A percentile compares a stretch with the other conserved stretches of the same genome.
These are phyloP conservation scores for Tupaia tana DNA, from an alignment of 2,113 vertebrate species.

Conservation along the genomic window DNA sequence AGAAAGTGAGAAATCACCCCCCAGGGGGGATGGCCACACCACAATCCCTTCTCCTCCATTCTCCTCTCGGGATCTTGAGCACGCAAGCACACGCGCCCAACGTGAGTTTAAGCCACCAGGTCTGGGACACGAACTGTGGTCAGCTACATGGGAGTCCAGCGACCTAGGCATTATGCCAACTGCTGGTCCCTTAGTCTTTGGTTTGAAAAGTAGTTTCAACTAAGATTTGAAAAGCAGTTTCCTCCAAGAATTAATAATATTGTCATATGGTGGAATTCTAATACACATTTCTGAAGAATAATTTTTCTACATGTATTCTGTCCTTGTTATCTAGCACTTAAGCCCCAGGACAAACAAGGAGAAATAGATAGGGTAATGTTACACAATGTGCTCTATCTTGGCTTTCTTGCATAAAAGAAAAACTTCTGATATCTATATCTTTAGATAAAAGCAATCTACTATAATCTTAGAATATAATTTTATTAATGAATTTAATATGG, in stretches of 20 bases:
- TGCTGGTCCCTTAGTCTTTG: not conserved
- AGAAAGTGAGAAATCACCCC: too few species aligned
- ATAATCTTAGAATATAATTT: not conserved
- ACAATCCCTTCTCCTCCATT: too few species aligned
- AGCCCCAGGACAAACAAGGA: not conserved
- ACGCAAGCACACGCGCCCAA: too few species aligned
- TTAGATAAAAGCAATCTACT: conserved; percentile 5
- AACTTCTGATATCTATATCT: not conserved
- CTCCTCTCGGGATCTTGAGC: too few species aligned
- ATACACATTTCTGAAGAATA: conserved; percentile 22
- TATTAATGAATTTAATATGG: conserved; percentile 38
- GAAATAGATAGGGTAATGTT: not conserved
- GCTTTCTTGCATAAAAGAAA: not conserved
- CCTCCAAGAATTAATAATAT: not conserved
- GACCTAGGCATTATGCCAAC: too few species aligned
- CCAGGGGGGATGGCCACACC: too few species aligned
- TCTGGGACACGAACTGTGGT: too few species aligned
- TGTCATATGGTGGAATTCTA: conserved; percentile 35
- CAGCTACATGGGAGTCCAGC: too few species aligned
- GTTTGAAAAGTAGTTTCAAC: not conserved
- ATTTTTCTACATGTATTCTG: conserved; percentile 5
- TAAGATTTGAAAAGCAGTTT: not conserved
- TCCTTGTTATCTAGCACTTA: not conserved
- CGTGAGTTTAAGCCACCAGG: too few species aligned
- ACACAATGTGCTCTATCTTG: not conserved